Evolutionary conservation across 2,113 vertebrate genomes (phyloP).

Genomic region (Neotoma lepida): DNA sequence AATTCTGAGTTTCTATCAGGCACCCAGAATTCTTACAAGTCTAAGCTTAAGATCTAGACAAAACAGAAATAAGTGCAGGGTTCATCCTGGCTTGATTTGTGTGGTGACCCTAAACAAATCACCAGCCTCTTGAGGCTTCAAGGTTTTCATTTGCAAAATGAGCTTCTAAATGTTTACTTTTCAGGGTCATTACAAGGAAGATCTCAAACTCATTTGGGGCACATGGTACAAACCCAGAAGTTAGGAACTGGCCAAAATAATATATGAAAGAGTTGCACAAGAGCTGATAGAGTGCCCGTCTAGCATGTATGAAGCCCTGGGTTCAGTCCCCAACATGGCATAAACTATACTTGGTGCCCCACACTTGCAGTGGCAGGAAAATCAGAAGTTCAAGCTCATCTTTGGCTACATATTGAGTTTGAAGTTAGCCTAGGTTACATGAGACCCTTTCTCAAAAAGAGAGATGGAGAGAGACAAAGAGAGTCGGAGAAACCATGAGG

Average conservation of each 20-base stretch:
- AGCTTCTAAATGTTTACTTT: constrained; percentile 15
- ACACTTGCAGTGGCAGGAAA: not conserved
- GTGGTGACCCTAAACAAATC: constrained; percentile 41
- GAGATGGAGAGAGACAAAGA: not conserved
- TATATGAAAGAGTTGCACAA: too few relatives aligned
- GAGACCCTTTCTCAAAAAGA: not conserved
- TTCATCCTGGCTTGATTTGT: not conserved
- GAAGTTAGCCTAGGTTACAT: not conserved
- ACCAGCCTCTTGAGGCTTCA: not conserved
- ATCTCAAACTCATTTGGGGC: not conserved
- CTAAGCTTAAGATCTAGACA: not conserved
- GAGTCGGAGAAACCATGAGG: not conserved
- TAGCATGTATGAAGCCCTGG: not conserved
- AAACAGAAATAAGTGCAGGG: not conserved
- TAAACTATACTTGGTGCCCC: not conserved
- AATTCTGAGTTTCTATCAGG: constrained; percentile 50
- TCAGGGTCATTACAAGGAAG: not conserved
- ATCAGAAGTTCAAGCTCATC: not conserved
- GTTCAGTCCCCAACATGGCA: not conserved
- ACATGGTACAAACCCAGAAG: not conserved
- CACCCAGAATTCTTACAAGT: not conserved
- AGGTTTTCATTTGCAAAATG: constrained; percentile 54
- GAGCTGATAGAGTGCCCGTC: too few relatives aligned
- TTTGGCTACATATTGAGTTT: not conserved
- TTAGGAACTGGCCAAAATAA: not conserved